These are phyloP conservation scores for Onychomys torridus DNA, from an alignment of 2,797 vertebrate genomes.

Conservation along the genomic window DNA sequence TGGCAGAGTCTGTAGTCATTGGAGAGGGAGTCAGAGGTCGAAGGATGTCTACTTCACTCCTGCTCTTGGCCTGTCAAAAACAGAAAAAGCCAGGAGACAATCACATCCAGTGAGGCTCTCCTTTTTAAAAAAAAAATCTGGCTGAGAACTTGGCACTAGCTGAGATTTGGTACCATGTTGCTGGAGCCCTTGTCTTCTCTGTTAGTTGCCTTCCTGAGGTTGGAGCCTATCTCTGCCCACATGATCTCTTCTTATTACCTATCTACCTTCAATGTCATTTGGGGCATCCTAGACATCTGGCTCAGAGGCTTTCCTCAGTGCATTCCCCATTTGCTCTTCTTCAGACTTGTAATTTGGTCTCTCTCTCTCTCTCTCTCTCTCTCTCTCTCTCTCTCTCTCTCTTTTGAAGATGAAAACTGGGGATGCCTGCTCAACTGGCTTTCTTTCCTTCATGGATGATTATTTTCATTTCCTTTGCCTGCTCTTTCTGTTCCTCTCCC, in stretches of 20 bases:
- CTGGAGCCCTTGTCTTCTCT: neutral
- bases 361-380: neutral
- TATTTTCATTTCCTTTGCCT: neutral
- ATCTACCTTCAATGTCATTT: no score
- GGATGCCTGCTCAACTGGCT: neutral
- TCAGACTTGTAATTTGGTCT: neutral
- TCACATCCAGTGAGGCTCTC: neutral
- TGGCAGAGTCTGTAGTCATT: rapidly evolving
- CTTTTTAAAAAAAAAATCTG: neutral
- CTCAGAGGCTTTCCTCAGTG: neutral
- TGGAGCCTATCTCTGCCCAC: no score
- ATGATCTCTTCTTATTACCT: neutral
- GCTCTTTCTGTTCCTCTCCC: neutral
- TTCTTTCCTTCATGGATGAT: neutral
- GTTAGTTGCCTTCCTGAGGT: no score
- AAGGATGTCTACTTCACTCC: neutral
- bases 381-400: no score
- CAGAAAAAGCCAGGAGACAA: neutral
- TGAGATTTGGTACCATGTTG: neutral
- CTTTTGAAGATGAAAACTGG: neutral
- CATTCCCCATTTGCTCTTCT: neutral
- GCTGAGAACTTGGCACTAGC: neutral
- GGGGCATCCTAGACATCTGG: no score
- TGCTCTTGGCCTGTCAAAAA: neutral
- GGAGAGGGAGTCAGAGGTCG: neutral